Base-by-base conservation (phyloP, 1,140 invertebrate genomes). In the Anagrus nilaparvatae region DNA sequence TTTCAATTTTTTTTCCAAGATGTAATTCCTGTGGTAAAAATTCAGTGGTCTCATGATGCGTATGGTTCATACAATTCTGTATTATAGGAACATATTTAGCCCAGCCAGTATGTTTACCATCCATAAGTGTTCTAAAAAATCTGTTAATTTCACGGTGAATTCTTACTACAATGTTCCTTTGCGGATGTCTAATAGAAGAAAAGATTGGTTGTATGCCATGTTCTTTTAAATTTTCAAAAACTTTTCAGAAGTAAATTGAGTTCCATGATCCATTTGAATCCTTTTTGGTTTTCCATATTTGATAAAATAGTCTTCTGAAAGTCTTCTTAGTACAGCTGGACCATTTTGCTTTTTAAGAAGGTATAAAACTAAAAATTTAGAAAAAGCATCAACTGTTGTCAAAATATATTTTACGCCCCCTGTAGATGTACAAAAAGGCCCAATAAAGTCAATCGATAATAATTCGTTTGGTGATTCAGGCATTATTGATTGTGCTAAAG, bases 121-220 rank as follows among this genome's bases (percentile, higher is more conserved):
- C 10, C 10, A n/a, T 10, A 16, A 19, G 29, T n/a, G 24, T 23
- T 28, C 36, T 9, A 16, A 39, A 28, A 10, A 29, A 17, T n/a
- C 27, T 39, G 19, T 6, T 13, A n/a, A 36, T 20, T 16, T 36
- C 36, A 18, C 20, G n/a, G 10, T 28, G 24, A 13, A 28, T 29
- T 5, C 20, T 12, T 24, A 31, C 39, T 3, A 34, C 31, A 2
- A 28, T 20, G 10, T 41, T 41, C 1, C 30, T 33, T 34, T 41
- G 40, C 12, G 31, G 40, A 17, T 41, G 40, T 6, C 40, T 5
- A 9, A 41, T 41, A 3, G 30, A 33, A 10, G 30, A 33, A 18
- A 41, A 41, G 12, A 33, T 7, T 13, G 27, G 24, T 13, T 28
- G 14, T 2, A 35, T 25, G 1, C 24, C 40, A 3, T 20, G 4